phyloP scores from a whole-genome alignment of 2,888 invertebrate species.

The Melanophora roralis region DNA sequence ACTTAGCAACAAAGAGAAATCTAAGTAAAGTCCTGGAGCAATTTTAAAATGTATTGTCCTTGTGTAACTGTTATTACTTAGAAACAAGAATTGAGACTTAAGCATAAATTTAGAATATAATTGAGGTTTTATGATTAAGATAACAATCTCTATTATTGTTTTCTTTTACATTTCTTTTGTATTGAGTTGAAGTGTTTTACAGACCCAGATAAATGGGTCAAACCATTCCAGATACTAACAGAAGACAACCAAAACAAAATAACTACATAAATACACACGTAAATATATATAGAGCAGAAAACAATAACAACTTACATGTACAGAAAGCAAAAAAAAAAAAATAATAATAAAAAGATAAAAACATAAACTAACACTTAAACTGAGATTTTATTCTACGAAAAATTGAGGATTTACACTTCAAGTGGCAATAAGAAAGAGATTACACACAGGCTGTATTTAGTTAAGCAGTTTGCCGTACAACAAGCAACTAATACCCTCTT shows the following conservation, averaged over 20 bases:
- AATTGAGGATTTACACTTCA: slow-evolving; percentile 53
- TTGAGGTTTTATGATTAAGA: slow-evolving; percentile 44
- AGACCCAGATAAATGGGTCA: slow-evolving; percentile 25
- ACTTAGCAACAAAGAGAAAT: neutral
- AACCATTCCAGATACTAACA: neutral
- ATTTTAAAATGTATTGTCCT: slow-evolving; percentile 2
- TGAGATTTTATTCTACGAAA: slow-evolving; percentile 41
- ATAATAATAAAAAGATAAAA: neutral
- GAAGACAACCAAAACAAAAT: neutral
- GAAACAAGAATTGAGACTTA: neutral
- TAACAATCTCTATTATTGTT: neutral
- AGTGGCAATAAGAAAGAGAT: slow-evolving; percentile 55
- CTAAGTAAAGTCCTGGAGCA: neutral
- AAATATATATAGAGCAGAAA: too few species aligned
- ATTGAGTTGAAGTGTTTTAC: neutral
- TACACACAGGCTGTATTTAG: neutral
- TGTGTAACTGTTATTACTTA: neutral
- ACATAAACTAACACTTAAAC: slow-evolving; percentile 23
- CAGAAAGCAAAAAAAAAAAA: neutral
- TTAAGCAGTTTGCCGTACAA: slow-evolving; percentile 1
- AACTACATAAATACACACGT: too few species aligned
- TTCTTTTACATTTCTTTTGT: neutral
- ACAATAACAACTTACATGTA: slow-evolving; percentile 10
- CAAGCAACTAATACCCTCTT: neutral
- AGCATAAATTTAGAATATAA: slow-evolving; percentile 24